A percentile compares a stretch with the other conserved stretches of the same genome.
phyloP scores from a whole-genome alignment of 2,888 invertebrate species.

The Lasius fuliginosus region DNA sequence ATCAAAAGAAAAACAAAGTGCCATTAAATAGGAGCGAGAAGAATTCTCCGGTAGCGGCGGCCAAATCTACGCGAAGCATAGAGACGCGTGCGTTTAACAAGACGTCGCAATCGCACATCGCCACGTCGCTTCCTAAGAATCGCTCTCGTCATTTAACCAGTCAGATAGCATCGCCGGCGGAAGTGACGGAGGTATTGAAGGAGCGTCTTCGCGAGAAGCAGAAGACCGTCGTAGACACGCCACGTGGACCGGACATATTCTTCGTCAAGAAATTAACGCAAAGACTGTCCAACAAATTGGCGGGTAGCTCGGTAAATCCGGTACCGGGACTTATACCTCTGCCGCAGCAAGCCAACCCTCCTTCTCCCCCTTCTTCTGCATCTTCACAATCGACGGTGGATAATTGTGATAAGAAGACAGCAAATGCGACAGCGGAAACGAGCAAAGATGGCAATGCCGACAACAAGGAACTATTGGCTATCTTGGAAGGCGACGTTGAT shows the following conservation, averaged over 20 bases:
- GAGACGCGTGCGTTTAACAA: slow-evolving; percentile 47
- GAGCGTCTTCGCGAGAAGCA: slow-evolving; percentile 87
- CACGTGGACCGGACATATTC: slow-evolving; percentile 86
- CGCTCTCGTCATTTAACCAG: slow-evolving; percentile 86
- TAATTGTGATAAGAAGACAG: slow-evolving; percentile 59
- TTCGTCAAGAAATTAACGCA: slow-evolving; percentile 88
- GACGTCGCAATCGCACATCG: slow-evolving; percentile 35
- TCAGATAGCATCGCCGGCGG: slow-evolving; percentile 87
- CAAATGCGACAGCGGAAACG: slow-evolving; percentile 59
- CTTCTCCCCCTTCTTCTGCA: slow-evolving; percentile 5
- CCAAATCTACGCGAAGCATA: slow-evolving; percentile 41
- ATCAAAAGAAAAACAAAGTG: slow-evolving; percentile 60
- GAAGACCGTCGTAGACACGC: slow-evolving; percentile 83
- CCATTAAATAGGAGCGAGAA: slow-evolving; percentile 52
- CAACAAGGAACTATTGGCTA: slow-evolving; percentile 88
- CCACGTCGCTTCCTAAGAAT: slow-evolving; percentile 62
- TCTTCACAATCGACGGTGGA: slow-evolving; percentile 36
- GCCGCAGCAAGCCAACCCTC: slow-evolving; percentile 60
- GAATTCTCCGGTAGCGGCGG: slow-evolving; percentile 39
- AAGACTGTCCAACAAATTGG: slow-evolving; percentile 86
- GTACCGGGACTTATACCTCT: slow-evolving; percentile 76
- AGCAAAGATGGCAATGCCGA: slow-evolving; percentile 81
- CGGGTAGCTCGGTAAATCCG: slow-evolving; percentile 73
- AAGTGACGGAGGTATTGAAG: slow-evolving; percentile 88
- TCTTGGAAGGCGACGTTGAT: slow-evolving; percentile 88